Base-by-base conservation (phyloP, 2,888 invertebrate genomes). In the Exephanes ischioxanthus region DNA sequence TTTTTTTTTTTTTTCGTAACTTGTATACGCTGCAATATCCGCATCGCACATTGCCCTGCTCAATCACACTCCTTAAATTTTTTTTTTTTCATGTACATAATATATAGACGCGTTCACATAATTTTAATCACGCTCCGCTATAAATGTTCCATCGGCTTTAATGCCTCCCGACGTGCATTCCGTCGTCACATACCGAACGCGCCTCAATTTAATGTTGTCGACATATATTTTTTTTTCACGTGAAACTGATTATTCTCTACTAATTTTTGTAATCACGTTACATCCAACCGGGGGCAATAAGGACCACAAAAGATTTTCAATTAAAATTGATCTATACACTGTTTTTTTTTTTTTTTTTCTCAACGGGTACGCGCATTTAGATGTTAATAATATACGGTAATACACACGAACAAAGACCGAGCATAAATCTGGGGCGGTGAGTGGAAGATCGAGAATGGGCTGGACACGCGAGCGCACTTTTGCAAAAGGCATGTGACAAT, bases 401-500 rank as follows among this genome's bases (percentile, higher is more conserved):
- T 16, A 33, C 1, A n/a, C 7, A 48, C 53, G 53, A 33, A n/a
- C 33, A 53, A 51, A 33, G 19, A 55, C 14, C 2, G 22, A 19
- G 22, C 14, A 37, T 72, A 37, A 55, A 72, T 72, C 26, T 14
- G 33, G 33, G 53, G 51, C 1, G 11, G 22, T 22, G 58, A 58
- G 22, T 58, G 22, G 26, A 58, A 58, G 22, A 55, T 37, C 30
- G 22, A 30, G 41, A 72, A 37, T 37, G 72, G 55, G 72, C 55
- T 58, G 72, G 55, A 72, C 55, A 55, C 71, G 53, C 55, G 72
- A 72, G 55, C 55, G 72, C 19, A 26, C 26, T 58, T 58, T 22
- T 58, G 58, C 58, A 22, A 22, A 58, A 58, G 58, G 58, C 58
- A 73, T 61, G n/a, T 22, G 41, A 41, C 22, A 58, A 22, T 37